Evolutionary conservation across 2,113 vertebrate genomes (phyloP).

Genomic region (Mugil cephalus): DNA sequence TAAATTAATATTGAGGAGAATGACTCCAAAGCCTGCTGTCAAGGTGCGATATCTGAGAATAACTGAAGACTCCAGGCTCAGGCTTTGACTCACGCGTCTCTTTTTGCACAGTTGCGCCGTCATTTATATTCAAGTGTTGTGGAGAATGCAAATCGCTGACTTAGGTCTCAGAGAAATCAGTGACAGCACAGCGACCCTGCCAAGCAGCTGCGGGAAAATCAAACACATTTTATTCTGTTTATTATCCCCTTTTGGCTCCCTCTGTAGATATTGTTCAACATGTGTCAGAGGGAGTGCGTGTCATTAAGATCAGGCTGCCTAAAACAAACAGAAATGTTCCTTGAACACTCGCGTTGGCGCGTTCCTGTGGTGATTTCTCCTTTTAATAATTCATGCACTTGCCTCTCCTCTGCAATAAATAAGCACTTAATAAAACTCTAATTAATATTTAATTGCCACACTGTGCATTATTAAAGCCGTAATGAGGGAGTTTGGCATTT

Average conservation of each 20-base stretch:
- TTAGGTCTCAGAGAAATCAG: not conserved
- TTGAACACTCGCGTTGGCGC: not conserved
- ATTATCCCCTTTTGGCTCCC: not conserved
- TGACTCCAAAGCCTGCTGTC: not conserved
- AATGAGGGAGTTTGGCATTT: constrained; percentile 41
- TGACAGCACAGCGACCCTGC: constrained; percentile 4
- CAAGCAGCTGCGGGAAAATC: constrained; percentile 4
- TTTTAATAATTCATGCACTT: constrained; percentile 53
- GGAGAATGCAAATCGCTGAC: not conserved
- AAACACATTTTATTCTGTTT: constrained; percentile 11
- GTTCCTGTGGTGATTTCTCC: constrained; percentile 3
- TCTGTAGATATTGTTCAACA: not conserved
- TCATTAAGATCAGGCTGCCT: not conserved
- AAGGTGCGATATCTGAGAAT: not conserved
- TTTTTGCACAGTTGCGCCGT: not conserved
- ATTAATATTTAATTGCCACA: constrained; percentile 63
- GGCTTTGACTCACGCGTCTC: not conserved
- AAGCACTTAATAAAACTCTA: constrained; percentile 63
- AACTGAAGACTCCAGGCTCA: not conserved
- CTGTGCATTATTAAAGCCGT: constrained; percentile 64
- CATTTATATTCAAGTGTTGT: constrained; percentile 11
- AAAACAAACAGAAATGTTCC: not conserved
- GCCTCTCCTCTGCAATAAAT: constrained; percentile 55
- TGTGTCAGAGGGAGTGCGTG: constrained; percentile 1
- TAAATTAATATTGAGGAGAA: not conserved